phyloP scores from a whole-genome alignment of 1,140 invertebrate species.

The Cyphomyrmex costatus region DNA sequence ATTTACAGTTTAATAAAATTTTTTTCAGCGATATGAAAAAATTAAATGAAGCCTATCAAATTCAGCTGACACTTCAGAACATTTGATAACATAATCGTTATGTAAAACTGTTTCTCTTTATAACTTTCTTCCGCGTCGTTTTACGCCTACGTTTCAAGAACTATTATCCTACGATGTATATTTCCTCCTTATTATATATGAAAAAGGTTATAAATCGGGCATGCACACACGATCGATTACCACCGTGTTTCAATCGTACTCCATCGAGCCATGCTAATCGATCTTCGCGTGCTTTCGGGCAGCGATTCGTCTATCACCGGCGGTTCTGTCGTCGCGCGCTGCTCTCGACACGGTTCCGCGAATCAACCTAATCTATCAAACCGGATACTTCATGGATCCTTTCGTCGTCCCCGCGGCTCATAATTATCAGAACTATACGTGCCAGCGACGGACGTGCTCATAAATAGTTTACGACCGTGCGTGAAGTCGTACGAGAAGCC shows the following conservation, averaged over 20 bases:
- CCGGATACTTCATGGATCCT: constrained; percentile 44
- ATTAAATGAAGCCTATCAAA: not conserved
- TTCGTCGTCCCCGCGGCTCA: constrained; percentile 43
- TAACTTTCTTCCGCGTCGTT: constrained; percentile 32
- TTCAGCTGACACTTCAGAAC: not conserved
- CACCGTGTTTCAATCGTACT: constrained; percentile 13
- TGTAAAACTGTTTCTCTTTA: constrained; percentile 35
- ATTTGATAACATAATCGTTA: not conserved
- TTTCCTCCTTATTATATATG: constrained; percentile 33
- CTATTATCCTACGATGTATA: not conserved
- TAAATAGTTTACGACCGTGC: constrained; percentile 51
- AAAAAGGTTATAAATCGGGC: constrained; percentile 52
- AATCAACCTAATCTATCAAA: constrained; percentile 50
- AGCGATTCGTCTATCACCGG: constrained; percentile 33
- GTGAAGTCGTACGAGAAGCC: constrained; percentile 17
- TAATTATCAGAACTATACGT: constrained; percentile 45
- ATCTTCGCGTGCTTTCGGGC: constrained; percentile 34
- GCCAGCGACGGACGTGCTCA: constrained; percentile 28
- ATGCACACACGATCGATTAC: constrained; percentile 44
- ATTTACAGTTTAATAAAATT: not conserved
- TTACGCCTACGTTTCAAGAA: constrained; percentile 31
- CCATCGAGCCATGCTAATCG: constrained; percentile 45
- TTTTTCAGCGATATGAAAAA: not conserved
- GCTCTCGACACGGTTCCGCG: constrained; percentile 49
- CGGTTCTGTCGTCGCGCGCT: constrained; percentile 33